Conservation (phyloP, 2,113 vertebrate species). For the Ptyas mucosa region DNA sequence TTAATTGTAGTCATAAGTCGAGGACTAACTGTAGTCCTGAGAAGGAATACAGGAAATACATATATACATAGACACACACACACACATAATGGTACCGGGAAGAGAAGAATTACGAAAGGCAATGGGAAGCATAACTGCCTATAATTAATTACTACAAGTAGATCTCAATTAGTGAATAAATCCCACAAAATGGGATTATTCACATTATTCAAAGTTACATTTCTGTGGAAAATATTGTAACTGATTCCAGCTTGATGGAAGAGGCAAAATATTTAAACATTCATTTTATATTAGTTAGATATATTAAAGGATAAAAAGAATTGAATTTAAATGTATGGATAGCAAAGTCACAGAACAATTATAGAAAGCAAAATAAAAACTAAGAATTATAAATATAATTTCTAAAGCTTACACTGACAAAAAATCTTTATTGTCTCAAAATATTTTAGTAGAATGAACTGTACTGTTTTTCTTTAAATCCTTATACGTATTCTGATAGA, state of each 20-base stretch:
- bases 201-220: neutral
- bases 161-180: neutral
- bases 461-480: neutral
- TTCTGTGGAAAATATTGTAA: neutral
- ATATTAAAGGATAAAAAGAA: neutral
- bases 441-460: neutral
- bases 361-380: neutral
- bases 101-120: neutral
- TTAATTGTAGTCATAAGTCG: no score
- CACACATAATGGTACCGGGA: neutral
- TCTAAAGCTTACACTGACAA: neutral
- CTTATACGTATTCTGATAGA: neutral
- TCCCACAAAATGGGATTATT: neutral
- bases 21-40: no score
- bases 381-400: neutral
- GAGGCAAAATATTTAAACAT: neutral
- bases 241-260: neutral
- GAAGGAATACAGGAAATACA: no score
- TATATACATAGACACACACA: neutral
- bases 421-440: neutral
- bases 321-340: neutral
- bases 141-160: neutral
- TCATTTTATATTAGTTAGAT: neutral
- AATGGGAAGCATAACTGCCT: neutral
- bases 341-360: neutral